Evolutionary conservation across 2,797 vertebrate genomes (phyloP), one percentile per base, ranked within the genome.

Genomic region (Acridotheres tristis): DNA sequence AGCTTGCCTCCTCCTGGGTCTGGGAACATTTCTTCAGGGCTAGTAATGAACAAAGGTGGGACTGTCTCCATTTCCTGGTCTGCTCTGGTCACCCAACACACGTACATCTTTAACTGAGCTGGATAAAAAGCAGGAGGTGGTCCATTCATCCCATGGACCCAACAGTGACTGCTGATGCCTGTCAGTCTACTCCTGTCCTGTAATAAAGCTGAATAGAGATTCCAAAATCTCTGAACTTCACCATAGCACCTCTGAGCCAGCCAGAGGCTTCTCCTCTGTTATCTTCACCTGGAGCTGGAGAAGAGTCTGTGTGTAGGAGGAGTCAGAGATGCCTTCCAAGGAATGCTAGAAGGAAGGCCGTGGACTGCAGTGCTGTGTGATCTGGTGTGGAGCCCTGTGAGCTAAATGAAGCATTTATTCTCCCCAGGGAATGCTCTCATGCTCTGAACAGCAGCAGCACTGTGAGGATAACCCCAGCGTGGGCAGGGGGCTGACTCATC

Each of bases 401-500:
- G 36, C 71, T 94, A 93, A 95, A 93, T 74, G 61, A 90, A 85
- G 67, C 12, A 1, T 72, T 95, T 88, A 43, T 89, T 27, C 85
- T 88, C 74, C 80, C 51, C 3, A 4, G 58, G 71, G 80, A 94
- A 26, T 47, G 48, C 67, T 93, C 79, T 73, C 74, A 51, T 82
- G 91, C 66, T 96, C 89, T 84, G 79, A 78, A 74, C n/a, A 91
- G 90, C 95, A 85, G 47, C 79, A 89, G 78, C 85, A 89, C 86
- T 50, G 26, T 82, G 85, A 94, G 94, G 95, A 71, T 92, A 96
- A 94, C 96, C 92, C 95, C 82, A 91, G 85, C 0, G 12, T 73
- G 84, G 93, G 89, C 68, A 77, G 81, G 62, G 83, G 76, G 19
- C 63, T 97, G 96, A 97, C 79, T 97, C 94, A 97, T 97, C 88